Percentiles rank a stretch among this genome's conserved stretches.
Conservation (phyloP, 2,797 vertebrate species). For the Enteromius unitaeniatus region DNA sequence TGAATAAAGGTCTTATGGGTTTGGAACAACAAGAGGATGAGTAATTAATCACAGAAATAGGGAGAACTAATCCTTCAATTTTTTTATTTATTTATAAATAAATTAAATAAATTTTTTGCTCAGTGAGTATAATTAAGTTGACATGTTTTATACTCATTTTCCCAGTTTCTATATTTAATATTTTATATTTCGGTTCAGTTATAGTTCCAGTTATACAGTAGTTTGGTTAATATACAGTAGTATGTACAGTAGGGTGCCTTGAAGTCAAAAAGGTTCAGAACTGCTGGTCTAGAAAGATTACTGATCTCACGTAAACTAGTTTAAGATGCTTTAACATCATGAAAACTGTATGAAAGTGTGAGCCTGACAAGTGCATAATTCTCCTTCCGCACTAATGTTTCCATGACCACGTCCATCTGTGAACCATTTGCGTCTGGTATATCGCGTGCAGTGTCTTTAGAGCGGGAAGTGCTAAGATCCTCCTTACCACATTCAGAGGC, state of each 20-base stretch:
- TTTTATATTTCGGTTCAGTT: neutral
- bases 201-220: too few relatives aligned
- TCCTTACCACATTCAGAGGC: neutral
- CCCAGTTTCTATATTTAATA: neutral
- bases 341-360: conserved; percentile 16
- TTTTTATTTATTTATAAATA: too few relatives aligned
- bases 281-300: neutral
- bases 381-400: neutral
- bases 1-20: too few relatives aligned
- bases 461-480: conserved; percentile 24
- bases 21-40: too few relatives aligned
- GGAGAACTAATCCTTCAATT: too few relatives aligned
- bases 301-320: neutral
- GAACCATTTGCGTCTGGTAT: conserved; percentile 39
- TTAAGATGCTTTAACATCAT: conserved; percentile 3
- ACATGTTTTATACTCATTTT: neutral
- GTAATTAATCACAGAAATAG: too few relatives aligned
- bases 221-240: neutral
- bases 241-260: neutral
- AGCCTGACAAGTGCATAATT: conserved; percentile 34
- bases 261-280: neutral
- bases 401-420: conserved; percentile 34
- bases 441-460: conserved; percentile 24
- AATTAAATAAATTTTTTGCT: too few relatives aligned
- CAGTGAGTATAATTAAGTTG: too few relatives aligned